Base-by-base conservation (phyloP, 2,113 vertebrate species). In the Psittacus erithacus region DNA sequence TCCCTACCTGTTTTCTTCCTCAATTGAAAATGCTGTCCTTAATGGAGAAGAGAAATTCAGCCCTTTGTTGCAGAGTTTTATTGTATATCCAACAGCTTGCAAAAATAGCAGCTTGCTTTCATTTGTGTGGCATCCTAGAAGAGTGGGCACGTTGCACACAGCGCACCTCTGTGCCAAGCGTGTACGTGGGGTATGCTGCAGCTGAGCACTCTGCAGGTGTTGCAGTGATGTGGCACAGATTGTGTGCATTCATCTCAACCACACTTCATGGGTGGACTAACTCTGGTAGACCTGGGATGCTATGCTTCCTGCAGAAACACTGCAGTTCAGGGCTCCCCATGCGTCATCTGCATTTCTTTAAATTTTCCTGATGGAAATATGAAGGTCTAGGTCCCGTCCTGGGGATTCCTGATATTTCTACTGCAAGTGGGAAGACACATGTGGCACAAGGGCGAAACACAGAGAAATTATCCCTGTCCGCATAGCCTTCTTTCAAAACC, bases 111-210 rank as follows among this genome's bases (percentile, higher is more conserved):
- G 3, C 25, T 43, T 67, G 39, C 38, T 60, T 60, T 73, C 20
- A 11, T 62, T 67, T 25, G 29, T 25, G 17, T 17, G 52, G 19
- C 39, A 28, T 6, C 79, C 38, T 46, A 5, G 24, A 77, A 39
- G 49, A n/a, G 33, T 1, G 0, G 17, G 33, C 29, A 13, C 1
- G 0, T 22, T 27, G 23, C 29, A 1, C 65, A 31, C 14, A 70
- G 43, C 8, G 19, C 1, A 0, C 1, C 0, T 6, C 44, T 8
- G 24, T 41, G 64, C n/a, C 44, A 10, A 4, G 25, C 4, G 17
- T 4, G n/a, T 8, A 2, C 10, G 0, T 9, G 3, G 2, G 20
- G 11, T 19, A 5, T 6, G 64, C 64, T 60, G 59, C 50, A 35
- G 50, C 50, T 41, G 44, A 46, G 57, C 44, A 14, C 75, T 47